These are phyloP conservation scores for Sebastes miniatus DNA, from an alignment of 2,797 vertebrate species.

Conservation along the genomic window DNA sequence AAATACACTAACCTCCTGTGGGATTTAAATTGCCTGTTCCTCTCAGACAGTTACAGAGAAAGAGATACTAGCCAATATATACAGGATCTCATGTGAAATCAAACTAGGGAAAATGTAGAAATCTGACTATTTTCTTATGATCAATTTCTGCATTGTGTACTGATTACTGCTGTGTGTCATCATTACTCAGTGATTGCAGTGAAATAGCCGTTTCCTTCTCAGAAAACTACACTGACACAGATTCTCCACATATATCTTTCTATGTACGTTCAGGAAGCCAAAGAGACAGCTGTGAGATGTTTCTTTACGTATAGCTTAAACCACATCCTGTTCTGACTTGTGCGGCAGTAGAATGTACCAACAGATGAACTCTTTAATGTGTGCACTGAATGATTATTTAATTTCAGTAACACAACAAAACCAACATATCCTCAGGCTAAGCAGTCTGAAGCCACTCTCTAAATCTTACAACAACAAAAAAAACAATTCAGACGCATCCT, in stretches of 20 bases:
- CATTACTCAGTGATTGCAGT: background rate
- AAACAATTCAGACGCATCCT: background rate
- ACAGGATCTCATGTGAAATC: background rate
- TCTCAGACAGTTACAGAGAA: constrained; percentile 5
- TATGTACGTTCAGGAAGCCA: constrained; percentile 34
- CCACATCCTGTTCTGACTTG: constrained; percentile 65
- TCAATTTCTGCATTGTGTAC: background rate
- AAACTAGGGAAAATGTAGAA: background rate
- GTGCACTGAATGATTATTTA: constrained; percentile 10
- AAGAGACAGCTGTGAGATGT: constrained; percentile 22
- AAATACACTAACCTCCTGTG: constrained; percentile 20
- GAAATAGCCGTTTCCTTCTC: background rate
- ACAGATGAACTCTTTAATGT: constrained; percentile 12
- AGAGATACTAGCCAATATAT: background rate
- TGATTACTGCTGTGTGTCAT: background rate
- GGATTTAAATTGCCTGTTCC: constrained; percentile 17
- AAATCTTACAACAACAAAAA: background rate
- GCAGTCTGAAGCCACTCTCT: background rate
- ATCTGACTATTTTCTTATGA: background rate
- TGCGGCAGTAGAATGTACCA: constrained; percentile 17
- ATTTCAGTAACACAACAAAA: constrained; percentile 15
- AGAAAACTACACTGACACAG: background rate
- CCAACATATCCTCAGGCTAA: background rate
- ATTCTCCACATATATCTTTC: background rate
- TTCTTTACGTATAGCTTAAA: constrained; percentile 20